Percentiles rank a stretch among this genome's conserved stretches.
phyloP scores from a whole-genome alignment of 1,140 invertebrate genomes.

The Pseudoatta argentina region DNA sequence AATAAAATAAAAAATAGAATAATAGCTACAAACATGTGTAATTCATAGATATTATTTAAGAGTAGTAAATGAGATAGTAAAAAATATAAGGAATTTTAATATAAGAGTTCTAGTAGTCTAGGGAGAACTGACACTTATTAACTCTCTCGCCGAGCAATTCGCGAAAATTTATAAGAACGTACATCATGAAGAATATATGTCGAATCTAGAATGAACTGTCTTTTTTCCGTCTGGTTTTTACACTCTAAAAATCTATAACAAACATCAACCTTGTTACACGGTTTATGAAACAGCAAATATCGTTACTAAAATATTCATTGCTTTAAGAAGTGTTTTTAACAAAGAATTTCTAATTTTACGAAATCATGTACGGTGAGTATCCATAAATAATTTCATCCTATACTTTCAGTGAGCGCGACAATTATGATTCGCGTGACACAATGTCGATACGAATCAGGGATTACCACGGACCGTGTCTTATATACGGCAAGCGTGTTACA shows the following conservation, averaged over 20 bases:
- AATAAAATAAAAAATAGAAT: slow-evolving; percentile 24
- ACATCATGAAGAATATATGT: background rate
- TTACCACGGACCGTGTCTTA: slow-evolving; percentile 47
- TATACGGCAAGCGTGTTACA: slow-evolving; percentile 57
- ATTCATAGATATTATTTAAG: too few species aligned
- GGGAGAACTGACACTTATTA: background rate
- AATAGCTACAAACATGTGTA: background rate
- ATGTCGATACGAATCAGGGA: slow-evolving; percentile 48
- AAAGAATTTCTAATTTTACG: background rate
- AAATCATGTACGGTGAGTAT: background rate
- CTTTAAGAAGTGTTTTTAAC: background rate
- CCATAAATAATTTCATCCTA: slow-evolving; percentile 21
- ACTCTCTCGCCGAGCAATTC: background rate
- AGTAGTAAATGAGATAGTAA: background rate
- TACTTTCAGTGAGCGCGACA: slow-evolving; percentile 6
- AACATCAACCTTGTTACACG: background rate
- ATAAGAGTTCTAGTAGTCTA: background rate
- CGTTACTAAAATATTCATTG: background rate
- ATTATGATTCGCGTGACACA: slow-evolving; percentile 51
- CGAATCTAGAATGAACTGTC: slow-evolving; percentile 7
- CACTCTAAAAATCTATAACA: background rate
- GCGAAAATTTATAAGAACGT: slow-evolving; percentile 30
- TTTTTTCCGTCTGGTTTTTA: background rate
- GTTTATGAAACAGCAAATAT: slow-evolving; percentile 8
- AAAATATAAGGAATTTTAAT: slow-evolving; percentile 28